Conservation (phyloP, 2,797 vertebrate genomes). For the Scolopax bukidnonensis region DNA sequence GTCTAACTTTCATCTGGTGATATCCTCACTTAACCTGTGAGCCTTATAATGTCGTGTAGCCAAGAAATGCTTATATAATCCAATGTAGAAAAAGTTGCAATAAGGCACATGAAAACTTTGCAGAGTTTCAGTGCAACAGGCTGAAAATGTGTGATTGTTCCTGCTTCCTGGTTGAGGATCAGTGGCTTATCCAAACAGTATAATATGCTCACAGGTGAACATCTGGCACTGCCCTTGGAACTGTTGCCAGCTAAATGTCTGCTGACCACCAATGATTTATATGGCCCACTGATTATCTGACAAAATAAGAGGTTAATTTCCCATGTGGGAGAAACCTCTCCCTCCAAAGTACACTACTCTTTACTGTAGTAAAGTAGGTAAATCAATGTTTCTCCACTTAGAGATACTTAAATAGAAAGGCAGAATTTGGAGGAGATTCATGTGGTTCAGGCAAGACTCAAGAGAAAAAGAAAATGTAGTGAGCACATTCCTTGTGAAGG, state of each 20-base stretch:
- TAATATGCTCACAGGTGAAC: neutral
- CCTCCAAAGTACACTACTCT: neutral
- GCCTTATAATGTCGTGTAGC: fast-evolving
- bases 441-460: neutral
- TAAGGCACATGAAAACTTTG: no score
- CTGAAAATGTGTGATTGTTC: neutral
- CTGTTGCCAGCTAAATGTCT: neutral
- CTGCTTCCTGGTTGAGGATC: neutral
- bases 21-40: neutral
- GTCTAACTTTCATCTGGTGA: neutral
- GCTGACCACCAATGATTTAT: neutral
- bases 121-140: neutral
- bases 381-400: neutral
- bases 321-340: neutral
- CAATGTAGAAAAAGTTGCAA: neutral
- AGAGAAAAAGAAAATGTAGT: neutral
- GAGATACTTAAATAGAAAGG: neutral
- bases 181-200: neutral
- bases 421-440: neutral
- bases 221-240: neutral
- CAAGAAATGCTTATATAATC: neutral
- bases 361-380: neutral
- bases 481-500: neutral
- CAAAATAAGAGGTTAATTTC: neutral
- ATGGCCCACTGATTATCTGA: neutral